Base-by-base conservation (phyloP, 2,113 vertebrate species). In the Tursiops truncatus region DNA sequence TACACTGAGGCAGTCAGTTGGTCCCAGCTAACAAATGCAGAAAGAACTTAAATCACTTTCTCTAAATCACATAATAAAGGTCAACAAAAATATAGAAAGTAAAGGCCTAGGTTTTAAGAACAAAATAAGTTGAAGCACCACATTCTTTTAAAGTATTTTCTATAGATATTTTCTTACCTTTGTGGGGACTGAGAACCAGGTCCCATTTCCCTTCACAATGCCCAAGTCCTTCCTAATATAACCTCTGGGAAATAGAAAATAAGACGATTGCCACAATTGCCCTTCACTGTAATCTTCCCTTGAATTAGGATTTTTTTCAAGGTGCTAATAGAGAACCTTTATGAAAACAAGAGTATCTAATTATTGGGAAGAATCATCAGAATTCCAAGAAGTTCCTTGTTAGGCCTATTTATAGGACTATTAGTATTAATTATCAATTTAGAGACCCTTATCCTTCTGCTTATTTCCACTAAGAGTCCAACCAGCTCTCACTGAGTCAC, bases 341-440 rank as follows among this genome's bases (percentile, higher is more conserved):
- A 68, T 47, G 26, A 95, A 96, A 96, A 94, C 11, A 79, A 79
- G 25, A 77, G 15, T 68, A 74, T 73, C 33, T 83, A 63, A 92
- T 93, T 91, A 91, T 85, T 95, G 15, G 9, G 15, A 50, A 74
- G 31, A 93, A 76, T 38, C 38, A 93, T 89, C 82, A 85, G 53
- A 94, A 95, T 83, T 94, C 79, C n/a, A 91, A 96, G 38, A 94
- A 89, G 5, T 85, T 90, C 71, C 38, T 80, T 68, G 63, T 63
- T 58, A 94, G 58, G 18, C 70, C 23, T 86, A 33, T 62, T 82
- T 84, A 44, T 63, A 15, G 31, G 5, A 53, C 15, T 18, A 8
- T 53, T 56, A 41, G 5, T 82, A 53, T 85, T 91, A 96, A 65
- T 88, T 88, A 41, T 96, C 65, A 84, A 14, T 53, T 38, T 73